phyloP scores from a whole-genome alignment of 2,113 vertebrate species.

The Mustelus asterias region DNA sequence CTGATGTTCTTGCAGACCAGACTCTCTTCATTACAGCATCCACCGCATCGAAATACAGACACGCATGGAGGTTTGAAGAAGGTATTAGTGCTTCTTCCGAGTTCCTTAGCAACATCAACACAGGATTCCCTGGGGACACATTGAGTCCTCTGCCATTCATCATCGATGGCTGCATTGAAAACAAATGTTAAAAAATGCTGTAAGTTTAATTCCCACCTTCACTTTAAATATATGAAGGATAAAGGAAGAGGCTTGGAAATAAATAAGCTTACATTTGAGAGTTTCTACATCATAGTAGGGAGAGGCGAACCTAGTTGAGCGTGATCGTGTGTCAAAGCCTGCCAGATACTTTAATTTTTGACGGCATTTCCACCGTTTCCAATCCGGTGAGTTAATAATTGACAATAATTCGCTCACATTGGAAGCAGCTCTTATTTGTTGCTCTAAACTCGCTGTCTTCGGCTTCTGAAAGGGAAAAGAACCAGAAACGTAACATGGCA shows the following conservation, averaged over 20 bases:
- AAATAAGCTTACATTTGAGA: conserved; percentile 69
- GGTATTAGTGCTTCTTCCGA: conserved; percentile 72
- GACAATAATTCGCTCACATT: conserved; percentile 83
- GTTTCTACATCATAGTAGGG: conserved; percentile 84
- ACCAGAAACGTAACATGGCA: neutral
- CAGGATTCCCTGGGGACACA: conserved; percentile 89
- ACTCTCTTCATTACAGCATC: conserved; percentile 91
- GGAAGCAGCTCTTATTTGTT: conserved; percentile 73
- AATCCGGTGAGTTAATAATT: conserved; percentile 82
- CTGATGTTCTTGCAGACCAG: conserved; percentile 81
- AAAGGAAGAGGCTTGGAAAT: neutral
- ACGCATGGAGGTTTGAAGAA: conserved; percentile 97
- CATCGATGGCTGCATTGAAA: conserved; percentile 74
- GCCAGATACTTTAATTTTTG: conserved; percentile 70
- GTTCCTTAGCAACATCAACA: conserved; percentile 83
- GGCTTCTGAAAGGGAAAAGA: conserved; percentile 45
- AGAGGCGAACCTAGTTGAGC: conserved; percentile 85
- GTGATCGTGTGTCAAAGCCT: conserved; percentile 59
- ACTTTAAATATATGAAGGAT: neutral
- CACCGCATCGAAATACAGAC: conserved; percentile 80
- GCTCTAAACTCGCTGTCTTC: conserved; percentile 65
- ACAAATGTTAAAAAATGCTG: conserved; percentile 32
- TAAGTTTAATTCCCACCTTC: neutral
- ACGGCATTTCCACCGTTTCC: conserved; percentile 90
- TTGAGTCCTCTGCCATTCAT: conserved; percentile 93